Conservation (phyloP, 2,113 vertebrate species). For the Cinclus cinclus region DNA sequence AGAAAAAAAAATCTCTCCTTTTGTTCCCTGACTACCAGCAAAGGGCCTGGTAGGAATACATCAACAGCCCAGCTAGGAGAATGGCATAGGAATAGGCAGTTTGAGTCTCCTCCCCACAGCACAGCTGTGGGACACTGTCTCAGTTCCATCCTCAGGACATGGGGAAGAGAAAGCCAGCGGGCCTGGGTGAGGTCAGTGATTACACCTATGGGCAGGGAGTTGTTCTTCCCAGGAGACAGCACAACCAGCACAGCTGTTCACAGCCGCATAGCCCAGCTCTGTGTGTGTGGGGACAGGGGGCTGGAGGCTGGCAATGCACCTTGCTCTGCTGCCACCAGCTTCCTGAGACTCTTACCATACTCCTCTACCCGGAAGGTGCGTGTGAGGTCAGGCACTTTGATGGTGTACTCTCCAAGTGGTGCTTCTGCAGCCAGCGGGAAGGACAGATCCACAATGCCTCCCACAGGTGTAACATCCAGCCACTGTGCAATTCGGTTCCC, state of each 20-base stretch:
- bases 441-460: constrained; percentile 60
- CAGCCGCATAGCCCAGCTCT: neutral
- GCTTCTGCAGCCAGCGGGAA: constrained; percentile 55
- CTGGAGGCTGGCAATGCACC: neutral
- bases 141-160: neutral
- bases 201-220: neutral
- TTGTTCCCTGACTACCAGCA: neutral
- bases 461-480: constrained; percentile 17
- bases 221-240: neutral
- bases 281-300: rapidly evolving
- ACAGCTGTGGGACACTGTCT: neutral
- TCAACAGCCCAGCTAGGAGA: neutral
- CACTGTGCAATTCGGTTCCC: constrained; percentile 58
- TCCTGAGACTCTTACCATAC: constrained; percentile 37
- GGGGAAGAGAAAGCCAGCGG: neutral
- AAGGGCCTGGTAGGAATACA: neutral
- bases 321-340: neutral
- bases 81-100: neutral
- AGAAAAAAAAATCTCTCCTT: neutral
- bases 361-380: constrained; percentile 52
- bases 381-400: neutral
- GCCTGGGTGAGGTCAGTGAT: neutral
- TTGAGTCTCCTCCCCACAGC: neutral
- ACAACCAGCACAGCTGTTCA: neutral
- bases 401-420: constrained; percentile 13